These are phyloP conservation scores for Theonella swinhoei DNA, from an alignment of 37 sponge, comb jelly and placozoan species.

Conservation along the genomic window DNA sequence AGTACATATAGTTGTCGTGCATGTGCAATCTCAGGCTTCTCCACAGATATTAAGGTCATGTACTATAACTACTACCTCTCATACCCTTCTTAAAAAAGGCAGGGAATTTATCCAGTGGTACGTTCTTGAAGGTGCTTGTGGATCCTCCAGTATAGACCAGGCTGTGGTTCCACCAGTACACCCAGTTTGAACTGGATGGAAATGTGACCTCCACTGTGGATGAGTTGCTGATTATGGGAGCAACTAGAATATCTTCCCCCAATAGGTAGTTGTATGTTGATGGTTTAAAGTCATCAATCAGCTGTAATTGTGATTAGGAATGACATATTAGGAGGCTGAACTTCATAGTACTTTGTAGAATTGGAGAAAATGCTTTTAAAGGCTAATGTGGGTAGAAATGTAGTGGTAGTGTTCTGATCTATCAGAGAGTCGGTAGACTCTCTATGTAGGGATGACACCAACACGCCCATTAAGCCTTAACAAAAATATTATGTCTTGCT, in stretches of 20 bases:
- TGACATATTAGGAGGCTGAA: background rate
- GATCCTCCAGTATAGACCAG: constrained; percentile 47
- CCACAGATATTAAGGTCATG: background rate
- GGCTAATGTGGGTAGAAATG: no score
- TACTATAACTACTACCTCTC: background rate
- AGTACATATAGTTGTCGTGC: background rate
- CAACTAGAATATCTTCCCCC: constrained; percentile 67
- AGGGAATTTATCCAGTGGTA: constrained; percentile 56
- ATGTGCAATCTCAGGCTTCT: background rate
- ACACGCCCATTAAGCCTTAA: no score
- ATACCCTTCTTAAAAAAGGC: constrained; percentile 64
- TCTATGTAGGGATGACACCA: no score
- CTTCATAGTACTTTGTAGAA: background rate
- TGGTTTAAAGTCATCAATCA: constrained; percentile 76
- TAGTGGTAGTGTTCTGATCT: no score
- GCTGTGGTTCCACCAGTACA: constrained; percentile 66
- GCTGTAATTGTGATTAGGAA: constrained; percentile 9
- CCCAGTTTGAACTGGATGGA: constrained; percentile 62
- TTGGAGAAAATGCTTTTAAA: background rate
- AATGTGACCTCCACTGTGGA: constrained; percentile 45
- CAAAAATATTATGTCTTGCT: no score
- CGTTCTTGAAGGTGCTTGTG: constrained; percentile 2
- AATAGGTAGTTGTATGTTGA: constrained; percentile 83
- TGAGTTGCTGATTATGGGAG: constrained; percentile 53
- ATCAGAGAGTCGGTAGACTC: no score